These are phyloP conservation scores for Enteromius thamalakanensis DNA, from an alignment of 2,797 vertebrate genomes.

Conservation along the genomic window DNA sequence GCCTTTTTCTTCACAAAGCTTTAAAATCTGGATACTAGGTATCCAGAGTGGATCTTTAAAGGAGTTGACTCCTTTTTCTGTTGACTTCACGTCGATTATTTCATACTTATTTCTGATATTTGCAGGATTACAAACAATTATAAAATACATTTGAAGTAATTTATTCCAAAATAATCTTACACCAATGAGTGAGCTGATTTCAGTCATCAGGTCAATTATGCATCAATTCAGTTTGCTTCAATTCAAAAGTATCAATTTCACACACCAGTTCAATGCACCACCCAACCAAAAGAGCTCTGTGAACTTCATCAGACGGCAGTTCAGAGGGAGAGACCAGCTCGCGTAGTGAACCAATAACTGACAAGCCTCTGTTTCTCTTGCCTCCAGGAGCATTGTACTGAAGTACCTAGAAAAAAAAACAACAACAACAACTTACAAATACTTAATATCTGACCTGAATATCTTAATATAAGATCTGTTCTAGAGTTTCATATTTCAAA, in stretches of 20 bases:
- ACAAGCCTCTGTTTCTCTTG: constrained; percentile 89
- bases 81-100: background rate
- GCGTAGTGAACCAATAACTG: constrained; percentile 82
- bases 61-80: background rate
- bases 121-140: background rate
- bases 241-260: background rate
- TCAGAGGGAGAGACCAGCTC: constrained; percentile 77
- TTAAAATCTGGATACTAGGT: background rate
- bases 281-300: constrained; percentile 83
- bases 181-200: background rate
- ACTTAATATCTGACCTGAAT: too few species aligned
- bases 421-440: background rate
- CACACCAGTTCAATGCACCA: constrained; percentile 96
- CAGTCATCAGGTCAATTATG: background rate
- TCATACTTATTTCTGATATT: background rate
- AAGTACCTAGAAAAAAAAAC: constrained; percentile 75
- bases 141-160: background rate
- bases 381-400: constrained; percentile 86
- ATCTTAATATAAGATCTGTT: too few species aligned
- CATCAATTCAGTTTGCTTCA: too few species aligned
- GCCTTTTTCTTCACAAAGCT: background rate
- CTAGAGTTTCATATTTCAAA: background rate
- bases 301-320: constrained; percentile 77
- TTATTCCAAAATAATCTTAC: background rate
- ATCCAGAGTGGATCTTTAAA: background rate